These are phyloP conservation scores for Deilephila elpenor DNA, from an alignment of 2,888 invertebrate species.

Conservation along the genomic window DNA sequence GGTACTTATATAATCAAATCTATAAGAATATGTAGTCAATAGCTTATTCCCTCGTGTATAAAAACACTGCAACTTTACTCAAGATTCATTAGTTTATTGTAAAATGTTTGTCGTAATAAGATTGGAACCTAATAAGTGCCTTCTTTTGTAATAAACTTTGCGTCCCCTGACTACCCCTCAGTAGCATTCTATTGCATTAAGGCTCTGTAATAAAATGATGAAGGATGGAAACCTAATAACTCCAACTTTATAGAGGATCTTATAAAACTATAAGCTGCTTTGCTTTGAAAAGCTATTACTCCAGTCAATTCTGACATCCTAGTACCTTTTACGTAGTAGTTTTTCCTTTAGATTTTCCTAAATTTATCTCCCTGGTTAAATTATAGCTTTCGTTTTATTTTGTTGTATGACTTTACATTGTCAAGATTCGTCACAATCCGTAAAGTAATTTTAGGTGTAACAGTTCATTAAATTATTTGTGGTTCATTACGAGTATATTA, in stretches of 20 bases:
- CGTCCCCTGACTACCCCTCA: background rate
- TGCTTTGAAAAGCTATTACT: background rate
- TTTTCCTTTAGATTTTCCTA: background rate
- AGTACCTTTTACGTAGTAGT: background rate
- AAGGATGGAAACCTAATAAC: conserved; percentile 2
- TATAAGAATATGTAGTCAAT: too few relatives aligned
- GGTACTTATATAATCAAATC: too few relatives aligned
- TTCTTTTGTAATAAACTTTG: background rate
- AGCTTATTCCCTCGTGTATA: too few relatives aligned
- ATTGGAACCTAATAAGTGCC: background rate
- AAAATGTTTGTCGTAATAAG: conserved; percentile 1
- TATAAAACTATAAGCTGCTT: background rate
- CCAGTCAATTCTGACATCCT: background rate
- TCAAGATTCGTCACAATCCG: too few relatives aligned
- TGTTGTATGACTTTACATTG: too few relatives aligned
- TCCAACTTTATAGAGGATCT: background rate
- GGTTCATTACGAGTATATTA: too few relatives aligned
- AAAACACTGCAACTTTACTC: background rate
- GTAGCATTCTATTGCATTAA: background rate
- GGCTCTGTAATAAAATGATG: background rate
- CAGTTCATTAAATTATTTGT: too few relatives aligned
- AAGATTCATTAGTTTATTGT: background rate
- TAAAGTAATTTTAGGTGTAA: too few relatives aligned
- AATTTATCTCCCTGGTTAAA: too few relatives aligned
- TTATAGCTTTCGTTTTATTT: too few relatives aligned